These are phyloP conservation scores for Zygothrica quintamaculata DNA, from an alignment of 2,888 invertebrate genomes.

Conservation along the genomic window DNA sequence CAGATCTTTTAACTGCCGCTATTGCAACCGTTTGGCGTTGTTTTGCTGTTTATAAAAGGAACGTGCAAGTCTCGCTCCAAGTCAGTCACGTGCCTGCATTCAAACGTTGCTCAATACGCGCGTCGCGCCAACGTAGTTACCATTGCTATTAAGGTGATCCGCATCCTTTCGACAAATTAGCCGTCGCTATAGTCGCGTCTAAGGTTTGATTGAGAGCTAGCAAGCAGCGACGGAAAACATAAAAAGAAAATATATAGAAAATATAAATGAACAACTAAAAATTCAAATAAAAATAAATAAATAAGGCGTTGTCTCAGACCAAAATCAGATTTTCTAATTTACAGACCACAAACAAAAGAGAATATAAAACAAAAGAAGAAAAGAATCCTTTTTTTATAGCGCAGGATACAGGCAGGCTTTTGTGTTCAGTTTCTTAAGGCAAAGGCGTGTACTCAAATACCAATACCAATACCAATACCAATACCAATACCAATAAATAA, in stretches of 20 bases:
- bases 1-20: slow-evolving; percentile 44
- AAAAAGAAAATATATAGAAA: slow-evolving; percentile 1
- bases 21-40: slow-evolving; percentile 17
- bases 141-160: slow-evolving; percentile 70
- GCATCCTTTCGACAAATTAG: slow-evolving; percentile 52
- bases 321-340: slow-evolving; percentile 27
- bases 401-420: slow-evolving; percentile 66
- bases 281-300: slow-evolving; percentile 35
- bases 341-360: slow-evolving; percentile 38
- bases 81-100: slow-evolving; percentile 80
- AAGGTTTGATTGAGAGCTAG: slow-evolving; percentile 55
- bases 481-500: too few relatives aligned
- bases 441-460: slow-evolving; percentile 12
- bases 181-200: slow-evolving; percentile 49
- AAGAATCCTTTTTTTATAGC: slow-evolving; percentile 58
- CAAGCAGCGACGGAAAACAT: slow-evolving; percentile 9
- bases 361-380: slow-evolving; percentile 14
- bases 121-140: slow-evolving; percentile 53
- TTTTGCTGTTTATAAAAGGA: slow-evolving; percentile 76
- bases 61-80: slow-evolving; percentile 58
- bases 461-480: too few relatives aligned
- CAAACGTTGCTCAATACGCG: slow-evolving; percentile 63
- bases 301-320: slow-evolving; percentile 51
- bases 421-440: slow-evolving; percentile 47
- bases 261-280: too few relatives aligned